Conservation (phyloP, 2,113 vertebrate species). For the Vulpes ferrilata region DNA sequence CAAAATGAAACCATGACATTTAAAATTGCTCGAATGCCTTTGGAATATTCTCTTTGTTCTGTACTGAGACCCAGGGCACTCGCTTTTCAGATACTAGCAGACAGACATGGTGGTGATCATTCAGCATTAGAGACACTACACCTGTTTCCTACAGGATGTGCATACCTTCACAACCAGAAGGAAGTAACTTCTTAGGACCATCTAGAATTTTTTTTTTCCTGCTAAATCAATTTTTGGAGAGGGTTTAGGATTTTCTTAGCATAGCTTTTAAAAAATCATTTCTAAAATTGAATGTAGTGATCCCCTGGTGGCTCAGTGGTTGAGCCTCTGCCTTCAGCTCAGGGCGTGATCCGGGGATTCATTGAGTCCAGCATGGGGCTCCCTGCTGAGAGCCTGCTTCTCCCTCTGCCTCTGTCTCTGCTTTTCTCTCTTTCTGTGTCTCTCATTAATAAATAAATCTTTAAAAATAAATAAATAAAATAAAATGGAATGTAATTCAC, state of each 20-base stretch:
- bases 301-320: no score
- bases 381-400: no score
- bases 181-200: neutral
- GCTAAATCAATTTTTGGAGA: neutral
- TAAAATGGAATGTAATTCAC: conserved; percentile 29
- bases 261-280: neutral
- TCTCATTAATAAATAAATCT: no score
- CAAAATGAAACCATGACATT: neutral
- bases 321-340: no score
- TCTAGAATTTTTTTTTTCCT: neutral
- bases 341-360: no score
- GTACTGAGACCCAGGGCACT: neutral
- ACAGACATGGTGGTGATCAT: neutral
- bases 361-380: no score
- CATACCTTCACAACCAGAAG: neutral
- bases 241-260: neutral
- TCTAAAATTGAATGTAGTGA: neutral
- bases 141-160: neutral
- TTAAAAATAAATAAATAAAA: no score
- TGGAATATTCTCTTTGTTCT: conserved; percentile 1
- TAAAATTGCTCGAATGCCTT: neutral
- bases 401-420: no score
- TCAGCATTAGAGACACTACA: neutral
- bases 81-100: neutral
- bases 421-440: no score